A percentile compares a stretch with the other conserved stretches of the same genome.
Conservation (phyloP, 2,797 vertebrate genomes). For the Acanthopagrus latus region DNA sequence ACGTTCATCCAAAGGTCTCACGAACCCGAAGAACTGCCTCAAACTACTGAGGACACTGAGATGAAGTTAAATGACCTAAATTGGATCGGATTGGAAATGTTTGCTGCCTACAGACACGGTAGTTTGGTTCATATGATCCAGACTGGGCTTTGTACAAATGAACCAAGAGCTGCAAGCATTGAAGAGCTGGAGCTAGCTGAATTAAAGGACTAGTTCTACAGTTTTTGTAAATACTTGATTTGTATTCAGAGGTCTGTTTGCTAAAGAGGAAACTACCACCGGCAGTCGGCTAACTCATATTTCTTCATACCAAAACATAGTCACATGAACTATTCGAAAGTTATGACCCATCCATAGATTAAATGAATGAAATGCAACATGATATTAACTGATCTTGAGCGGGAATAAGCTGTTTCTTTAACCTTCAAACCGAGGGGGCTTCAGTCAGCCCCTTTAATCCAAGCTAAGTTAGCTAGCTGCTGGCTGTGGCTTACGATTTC, state of each 20-base stretch:
- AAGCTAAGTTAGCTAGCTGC: not conserved
- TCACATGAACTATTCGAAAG: too few species aligned
- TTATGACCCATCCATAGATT: not conserved
- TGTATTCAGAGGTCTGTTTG: not conserved
- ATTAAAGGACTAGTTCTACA: not conserved
- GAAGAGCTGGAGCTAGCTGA: not conserved
- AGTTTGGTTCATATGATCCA: not conserved
- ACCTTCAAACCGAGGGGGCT: too few species aligned
- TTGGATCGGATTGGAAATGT: not conserved
- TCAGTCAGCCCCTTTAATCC: too few species aligned
- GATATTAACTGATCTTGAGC: too few species aligned
- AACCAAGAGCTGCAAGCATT: not conserved
- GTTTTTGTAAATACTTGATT: too few species aligned
- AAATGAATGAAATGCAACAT: not conserved
- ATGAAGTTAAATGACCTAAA: not conserved
- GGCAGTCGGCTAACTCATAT: not conserved
- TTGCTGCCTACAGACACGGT: not conserved
- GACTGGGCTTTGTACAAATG: not conserved
- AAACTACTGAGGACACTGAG: conserved; percentile 1
- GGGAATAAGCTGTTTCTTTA: too few species aligned
- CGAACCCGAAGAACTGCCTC: conserved; percentile 24
- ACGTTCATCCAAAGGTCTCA: conserved; percentile 52
- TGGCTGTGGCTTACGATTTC: not conserved
- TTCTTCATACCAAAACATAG: too few species aligned
- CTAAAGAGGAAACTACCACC: not conserved